Conservation (phyloP, 2,888 invertebrate species). For the Micropterix aruncella region DNA sequence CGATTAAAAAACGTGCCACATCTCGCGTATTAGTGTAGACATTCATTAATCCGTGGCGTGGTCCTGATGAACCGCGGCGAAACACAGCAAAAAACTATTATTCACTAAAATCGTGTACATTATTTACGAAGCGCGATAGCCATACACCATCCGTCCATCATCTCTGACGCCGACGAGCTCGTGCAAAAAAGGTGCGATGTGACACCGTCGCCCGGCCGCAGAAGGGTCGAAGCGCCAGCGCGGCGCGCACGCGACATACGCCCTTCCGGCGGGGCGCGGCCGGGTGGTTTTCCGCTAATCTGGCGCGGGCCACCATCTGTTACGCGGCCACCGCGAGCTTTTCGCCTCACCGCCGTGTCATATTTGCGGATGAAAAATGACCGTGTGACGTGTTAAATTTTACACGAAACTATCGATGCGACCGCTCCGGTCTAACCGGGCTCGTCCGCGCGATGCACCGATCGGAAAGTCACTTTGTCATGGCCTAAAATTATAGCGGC, state of each 20-base stretch:
- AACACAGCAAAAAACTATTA: too few relatives aligned
- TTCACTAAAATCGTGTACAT: too few relatives aligned
- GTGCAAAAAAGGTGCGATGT: not conserved
- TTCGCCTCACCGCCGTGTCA: not conserved
- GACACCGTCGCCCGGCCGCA: not conserved
- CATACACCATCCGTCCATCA: not conserved
- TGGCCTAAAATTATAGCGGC: too few relatives aligned
- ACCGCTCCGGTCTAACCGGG: too few relatives aligned
- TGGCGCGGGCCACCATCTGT: not conserved
- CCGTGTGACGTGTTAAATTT: not conserved
- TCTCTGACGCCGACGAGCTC: not conserved
- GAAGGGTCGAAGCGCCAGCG: not conserved
- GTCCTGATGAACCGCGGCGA: too few relatives aligned
- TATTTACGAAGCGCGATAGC: too few relatives aligned
- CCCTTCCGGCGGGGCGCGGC: not conserved
- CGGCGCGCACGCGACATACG: not conserved
- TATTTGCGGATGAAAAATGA: not conserved
- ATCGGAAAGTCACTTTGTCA: too few relatives aligned
- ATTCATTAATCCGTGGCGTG: too few relatives aligned
- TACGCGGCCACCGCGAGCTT: not conserved
- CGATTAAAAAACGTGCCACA: too few relatives aligned
- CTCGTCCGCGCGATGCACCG: too few relatives aligned
- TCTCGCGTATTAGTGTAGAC: too few relatives aligned
- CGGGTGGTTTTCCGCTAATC: not conserved
- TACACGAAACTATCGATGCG: not conserved